phyloP scores from a whole-genome alignment of 2,888 invertebrate genomes.

The Drosophila subquinaria region DNA sequence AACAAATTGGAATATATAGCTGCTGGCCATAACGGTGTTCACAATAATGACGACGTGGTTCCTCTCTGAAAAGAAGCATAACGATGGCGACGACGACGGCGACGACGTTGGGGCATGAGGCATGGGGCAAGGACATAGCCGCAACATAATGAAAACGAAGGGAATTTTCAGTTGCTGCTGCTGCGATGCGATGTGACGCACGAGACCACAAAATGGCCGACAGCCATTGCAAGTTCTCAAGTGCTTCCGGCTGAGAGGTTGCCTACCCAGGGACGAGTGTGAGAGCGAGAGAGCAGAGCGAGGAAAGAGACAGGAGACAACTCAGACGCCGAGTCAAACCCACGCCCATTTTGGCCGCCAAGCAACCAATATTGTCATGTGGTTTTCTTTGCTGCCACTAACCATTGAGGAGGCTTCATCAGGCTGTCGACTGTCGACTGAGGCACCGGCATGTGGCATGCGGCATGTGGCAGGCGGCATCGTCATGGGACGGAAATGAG shows the following conservation, averaged over 20 bases:
- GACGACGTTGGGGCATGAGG: background rate
- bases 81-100: constrained; percentile 13
- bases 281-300: constrained; percentile 9
- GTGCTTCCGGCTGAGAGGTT: constrained; percentile 81
- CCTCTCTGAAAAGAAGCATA: constrained; percentile 72
- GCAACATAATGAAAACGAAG: constrained; percentile 82
- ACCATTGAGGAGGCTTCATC: constrained; percentile 68
- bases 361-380: constrained; percentile 81
- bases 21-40: constrained; percentile 77
- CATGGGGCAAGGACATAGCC: constrained; percentile 72
- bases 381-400: constrained; percentile 76
- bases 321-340: constrained; percentile 16
- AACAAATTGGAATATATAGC: constrained; percentile 81
- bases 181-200: constrained; percentile 71
- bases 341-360: constrained; percentile 44
- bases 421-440: constrained; percentile 24
- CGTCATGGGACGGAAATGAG: constrained; percentile 81
- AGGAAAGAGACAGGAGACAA: constrained; percentile 6
- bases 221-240: constrained; percentile 81
- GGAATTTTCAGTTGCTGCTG: constrained; percentile 70
- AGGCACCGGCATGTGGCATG: constrained; percentile 47
- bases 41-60: constrained; percentile 82
- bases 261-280: constrained; percentile 50
- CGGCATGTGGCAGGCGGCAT: constrained; percentile 39
- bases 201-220: constrained; percentile 77